A percentile compares a stretch with the other conserved stretches of the same genome.
phyloP scores from a whole-genome alignment of 2,797 vertebrate genomes.

The Danio aesculapii region DNA sequence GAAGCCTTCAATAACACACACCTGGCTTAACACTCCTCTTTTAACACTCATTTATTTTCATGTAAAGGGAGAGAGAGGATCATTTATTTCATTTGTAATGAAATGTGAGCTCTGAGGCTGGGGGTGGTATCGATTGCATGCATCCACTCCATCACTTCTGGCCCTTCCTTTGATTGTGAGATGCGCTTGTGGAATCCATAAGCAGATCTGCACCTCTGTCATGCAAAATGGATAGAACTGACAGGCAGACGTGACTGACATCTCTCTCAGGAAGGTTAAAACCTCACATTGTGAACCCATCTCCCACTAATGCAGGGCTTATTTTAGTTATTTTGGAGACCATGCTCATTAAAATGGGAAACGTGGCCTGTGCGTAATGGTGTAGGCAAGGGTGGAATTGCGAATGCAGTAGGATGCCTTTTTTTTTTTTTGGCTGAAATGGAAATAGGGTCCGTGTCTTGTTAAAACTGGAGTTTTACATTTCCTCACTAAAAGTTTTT shows the following conservation, averaged over 20 bases:
- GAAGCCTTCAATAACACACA: conserved; percentile 14
- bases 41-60: conserved; percentile 42
- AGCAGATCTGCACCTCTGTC: conserved; percentile 32
- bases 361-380: conserved; percentile 15
- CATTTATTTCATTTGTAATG: conserved; percentile 47
- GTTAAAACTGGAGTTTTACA: conserved; percentile 14
- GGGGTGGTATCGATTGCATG: conserved; percentile 40
- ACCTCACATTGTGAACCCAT: conserved; percentile 38
- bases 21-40: conserved; percentile 18
- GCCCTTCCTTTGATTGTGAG: conserved; percentile 42
- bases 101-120: conserved; percentile 28
- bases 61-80: conserved; percentile 5
- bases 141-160: conserved; percentile 45
- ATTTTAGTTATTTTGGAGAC: conserved; percentile 35
- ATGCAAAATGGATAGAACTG: conserved; percentile 1
- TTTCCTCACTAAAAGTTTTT: background rate
- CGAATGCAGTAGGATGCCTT: background rate
- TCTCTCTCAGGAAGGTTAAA: conserved; percentile 45
- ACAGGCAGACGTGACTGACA: conserved; percentile 29
- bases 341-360: conserved; percentile 43
- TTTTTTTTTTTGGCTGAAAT: conserved; percentile 41
- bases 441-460: conserved; percentile 15
- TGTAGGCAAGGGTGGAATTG: conserved; percentile 14
- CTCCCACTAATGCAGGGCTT: conserved; percentile 20
- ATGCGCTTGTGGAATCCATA: conserved; percentile 34